Conservation (phyloP, 2,797 vertebrate species). For the Karalla daura region DNA sequence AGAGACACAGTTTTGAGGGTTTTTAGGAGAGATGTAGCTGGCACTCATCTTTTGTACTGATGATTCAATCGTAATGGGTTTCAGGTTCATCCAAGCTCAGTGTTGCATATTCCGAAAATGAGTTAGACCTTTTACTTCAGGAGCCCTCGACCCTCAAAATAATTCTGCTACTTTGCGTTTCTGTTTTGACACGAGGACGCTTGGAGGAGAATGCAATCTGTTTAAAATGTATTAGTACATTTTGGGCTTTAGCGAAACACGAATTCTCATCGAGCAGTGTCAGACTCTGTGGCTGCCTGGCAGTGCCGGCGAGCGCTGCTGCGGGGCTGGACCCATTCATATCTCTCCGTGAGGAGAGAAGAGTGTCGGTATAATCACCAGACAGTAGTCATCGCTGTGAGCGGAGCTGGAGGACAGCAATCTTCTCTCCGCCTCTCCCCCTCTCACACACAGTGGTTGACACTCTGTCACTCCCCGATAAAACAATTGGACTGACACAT, state of each 20-base stretch:
- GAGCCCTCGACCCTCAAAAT: not conserved
- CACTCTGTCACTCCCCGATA: slow-evolving; percentile 70
- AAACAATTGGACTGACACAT: slow-evolving; percentile 61
- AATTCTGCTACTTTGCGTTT: slow-evolving; percentile 12
- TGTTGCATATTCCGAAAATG: slow-evolving; percentile 1
- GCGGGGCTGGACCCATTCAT: slow-evolving; percentile 31
- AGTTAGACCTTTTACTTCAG: slow-evolving; percentile 2
- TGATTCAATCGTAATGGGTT: not conserved
- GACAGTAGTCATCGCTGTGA: slow-evolving; percentile 50
- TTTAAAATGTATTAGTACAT: slow-evolving; percentile 17
- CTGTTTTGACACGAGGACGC: slow-evolving; percentile 23
- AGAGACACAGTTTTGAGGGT: not conserved
- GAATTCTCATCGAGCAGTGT: slow-evolving; percentile 14
- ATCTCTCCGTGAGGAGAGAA: slow-evolving; percentile 31
- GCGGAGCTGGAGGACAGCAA: slow-evolving; percentile 61
- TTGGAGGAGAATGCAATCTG: not conserved
- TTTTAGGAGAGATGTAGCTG: not conserved
- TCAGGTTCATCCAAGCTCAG: not conserved
- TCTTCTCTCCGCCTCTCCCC: slow-evolving; percentile 49
- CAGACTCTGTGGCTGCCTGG: slow-evolving; percentile 29
- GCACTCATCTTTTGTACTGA: not conserved
- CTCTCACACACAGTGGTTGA: slow-evolving; percentile 54
- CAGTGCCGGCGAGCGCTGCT: slow-evolving; percentile 36
- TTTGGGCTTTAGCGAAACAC: slow-evolving; percentile 21
- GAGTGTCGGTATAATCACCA: slow-evolving; percentile 49